Conservation (phyloP, 2,888 invertebrate genomes). For the Pterobdella sp. region DNA sequence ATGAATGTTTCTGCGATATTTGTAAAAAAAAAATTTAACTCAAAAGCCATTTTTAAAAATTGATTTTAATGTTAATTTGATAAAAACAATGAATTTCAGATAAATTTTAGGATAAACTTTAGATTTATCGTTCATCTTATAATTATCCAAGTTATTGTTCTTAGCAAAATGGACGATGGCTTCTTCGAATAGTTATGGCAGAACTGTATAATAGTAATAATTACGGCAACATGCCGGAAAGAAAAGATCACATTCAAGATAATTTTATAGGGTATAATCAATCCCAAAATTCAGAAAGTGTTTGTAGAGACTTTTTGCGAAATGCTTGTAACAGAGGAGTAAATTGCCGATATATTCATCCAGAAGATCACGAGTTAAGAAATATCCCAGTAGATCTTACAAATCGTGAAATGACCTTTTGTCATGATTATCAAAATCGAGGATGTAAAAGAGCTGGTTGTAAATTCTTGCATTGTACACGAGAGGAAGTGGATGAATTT, state of each 20-base stretch:
- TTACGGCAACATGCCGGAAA: constrained; percentile 8
- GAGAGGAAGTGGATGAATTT: constrained; percentile 66
- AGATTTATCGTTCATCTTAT: constrained; percentile 2
- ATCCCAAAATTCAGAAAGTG: constrained; percentile 50
- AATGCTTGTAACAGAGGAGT: constrained; percentile 60
- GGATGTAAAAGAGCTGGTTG: constrained; percentile 67
- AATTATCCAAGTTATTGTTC: constrained; percentile 3
- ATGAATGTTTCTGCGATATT: too few relatives aligned
- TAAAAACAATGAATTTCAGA: too few relatives aligned
- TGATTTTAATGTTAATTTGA: not conserved
- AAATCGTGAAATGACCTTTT: constrained; percentile 52
- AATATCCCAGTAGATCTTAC: constrained; percentile 40
- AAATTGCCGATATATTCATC: constrained; percentile 57
- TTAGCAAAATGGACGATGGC: not conserved
- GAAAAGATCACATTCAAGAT: not conserved
- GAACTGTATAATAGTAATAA: not conserved
- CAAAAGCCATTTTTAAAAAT: not conserved
- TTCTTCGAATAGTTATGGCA: not conserved
- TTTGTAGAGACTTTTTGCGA: constrained; percentile 58
- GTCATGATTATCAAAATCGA: constrained; percentile 64
- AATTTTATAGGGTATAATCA: not conserved
- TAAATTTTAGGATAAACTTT: too few relatives aligned
- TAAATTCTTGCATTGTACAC: constrained; percentile 68
- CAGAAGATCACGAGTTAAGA: constrained; percentile 48
- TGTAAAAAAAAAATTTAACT: not conserved